Evolutionary conservation across 1,140 invertebrate genomes (phyloP).

Genomic region (Doryteuthis pealeii): DNA sequence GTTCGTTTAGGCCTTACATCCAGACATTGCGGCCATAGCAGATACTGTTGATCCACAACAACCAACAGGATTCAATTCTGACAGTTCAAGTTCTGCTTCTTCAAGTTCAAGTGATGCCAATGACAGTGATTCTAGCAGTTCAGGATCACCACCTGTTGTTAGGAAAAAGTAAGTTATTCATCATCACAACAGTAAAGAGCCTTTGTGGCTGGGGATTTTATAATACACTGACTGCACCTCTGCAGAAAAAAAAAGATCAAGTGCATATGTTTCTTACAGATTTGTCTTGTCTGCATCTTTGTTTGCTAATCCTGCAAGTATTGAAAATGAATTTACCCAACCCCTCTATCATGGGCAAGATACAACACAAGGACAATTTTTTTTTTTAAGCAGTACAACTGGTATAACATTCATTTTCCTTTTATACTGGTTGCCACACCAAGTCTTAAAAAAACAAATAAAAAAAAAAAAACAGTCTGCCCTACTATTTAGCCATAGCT

Average conservation of each 20-base stretch:
- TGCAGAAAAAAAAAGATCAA: background rate
- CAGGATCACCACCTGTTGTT: constrained; percentile 25
- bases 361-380: background rate
- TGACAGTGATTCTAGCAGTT: constrained; percentile 36
- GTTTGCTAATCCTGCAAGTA: background rate
- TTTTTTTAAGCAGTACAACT: too few relatives aligned
- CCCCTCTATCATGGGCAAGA: background rate
- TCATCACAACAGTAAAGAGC: background rate
- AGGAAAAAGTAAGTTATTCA: constrained; percentile 31
- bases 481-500: too few relatives aligned
- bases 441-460: too few relatives aligned
- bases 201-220: background rate
- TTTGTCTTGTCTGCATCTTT: background rate
- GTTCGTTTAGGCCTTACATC: constrained; percentile 70
- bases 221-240: too few relatives aligned
- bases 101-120: constrained; percentile 71
- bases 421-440: too few relatives aligned
- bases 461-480: too few relatives aligned
- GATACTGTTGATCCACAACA: constrained; percentile 83
- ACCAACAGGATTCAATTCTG: constrained; percentile 89
- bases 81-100: constrained; percentile 88
- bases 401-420: too few relatives aligned
- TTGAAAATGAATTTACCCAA: background rate
- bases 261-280: background rate
- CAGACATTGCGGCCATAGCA: constrained; percentile 81